Conservation (phyloP, 2,113 vertebrate species). For the Benthochromis sp. region DNA sequence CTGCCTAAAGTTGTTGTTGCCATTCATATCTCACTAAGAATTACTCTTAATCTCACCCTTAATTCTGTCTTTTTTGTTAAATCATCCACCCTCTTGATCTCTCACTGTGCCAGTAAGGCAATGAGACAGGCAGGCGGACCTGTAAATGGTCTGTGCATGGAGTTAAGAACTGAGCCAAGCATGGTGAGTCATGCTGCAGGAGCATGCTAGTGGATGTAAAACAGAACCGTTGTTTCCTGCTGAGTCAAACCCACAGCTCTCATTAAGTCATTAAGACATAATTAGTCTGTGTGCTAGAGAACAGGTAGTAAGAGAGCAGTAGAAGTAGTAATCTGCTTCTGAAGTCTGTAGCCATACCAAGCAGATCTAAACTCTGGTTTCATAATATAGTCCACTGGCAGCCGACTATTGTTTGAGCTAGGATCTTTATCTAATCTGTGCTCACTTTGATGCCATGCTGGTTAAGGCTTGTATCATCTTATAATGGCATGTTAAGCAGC, state of each 20-base stretch:
- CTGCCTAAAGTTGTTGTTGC: neutral
- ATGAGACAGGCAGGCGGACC: neutral
- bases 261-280: slow-evolving; percentile 63
- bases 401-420: neutral
- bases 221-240: slow-evolving; percentile 61
- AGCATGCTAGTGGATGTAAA: slow-evolving; percentile 63
- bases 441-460: neutral
- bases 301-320: slow-evolving; percentile 38
- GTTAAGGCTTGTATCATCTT: neutral
- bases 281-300: slow-evolving; percentile 58
- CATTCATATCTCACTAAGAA: neutral
- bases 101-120: neutral
- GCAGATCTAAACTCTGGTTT: neutral
- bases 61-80: neutral
- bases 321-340: neutral
- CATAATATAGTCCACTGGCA: neutral
- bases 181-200: slow-evolving; percentile 53
- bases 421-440: slow-evolving; percentile 9
- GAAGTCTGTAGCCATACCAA: neutral
- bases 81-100: neutral
- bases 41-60: neutral
- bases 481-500: slow-evolving; percentile 12
- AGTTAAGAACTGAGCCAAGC: slow-evolving; percentile 17
- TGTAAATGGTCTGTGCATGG: neutral
- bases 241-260: slow-evolving; percentile 62